These are phyloP conservation scores for Andricus quercusramuli DNA, from an alignment of 2,888 invertebrate species.

Conservation along the genomic window DNA sequence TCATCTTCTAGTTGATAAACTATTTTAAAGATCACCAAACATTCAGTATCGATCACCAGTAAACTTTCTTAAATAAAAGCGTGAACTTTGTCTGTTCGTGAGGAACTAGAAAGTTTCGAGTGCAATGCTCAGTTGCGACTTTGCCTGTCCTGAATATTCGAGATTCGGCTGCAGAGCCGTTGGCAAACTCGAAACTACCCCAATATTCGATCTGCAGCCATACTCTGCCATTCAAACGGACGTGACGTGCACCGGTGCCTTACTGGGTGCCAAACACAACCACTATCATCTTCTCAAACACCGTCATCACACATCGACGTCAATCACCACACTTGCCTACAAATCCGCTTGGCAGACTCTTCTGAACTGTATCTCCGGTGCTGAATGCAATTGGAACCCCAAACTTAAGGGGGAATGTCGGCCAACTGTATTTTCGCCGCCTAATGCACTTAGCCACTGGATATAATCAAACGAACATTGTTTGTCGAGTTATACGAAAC, in stretches of 20 bases:
- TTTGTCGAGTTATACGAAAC: slow-evolving; percentile 61
- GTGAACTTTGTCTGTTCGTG: neutral
- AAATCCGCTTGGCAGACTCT: slow-evolving; percentile 41
- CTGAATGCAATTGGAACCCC: slow-evolving; percentile 38
- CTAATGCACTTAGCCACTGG: slow-evolving; percentile 61
- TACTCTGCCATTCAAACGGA: slow-evolving; percentile 51
- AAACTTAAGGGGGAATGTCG: slow-evolving; percentile 1
- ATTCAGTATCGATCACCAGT: no score
- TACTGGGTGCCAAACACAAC: slow-evolving; percentile 38
- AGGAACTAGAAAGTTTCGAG: slow-evolving; percentile 13
- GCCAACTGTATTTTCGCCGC: slow-evolving; percentile 49
- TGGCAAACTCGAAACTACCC: slow-evolving; percentile 32
- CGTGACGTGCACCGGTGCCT: slow-evolving; percentile 49
- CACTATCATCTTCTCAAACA: slow-evolving; percentile 44
- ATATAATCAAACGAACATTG: slow-evolving; percentile 63
- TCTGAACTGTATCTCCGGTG: slow-evolving; percentile 42
- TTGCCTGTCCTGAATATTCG: slow-evolving; percentile 12
- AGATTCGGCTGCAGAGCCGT: neutral
- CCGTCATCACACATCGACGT: slow-evolving; percentile 27
- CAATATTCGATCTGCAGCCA: slow-evolving; percentile 19
- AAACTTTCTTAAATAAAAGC: no score
- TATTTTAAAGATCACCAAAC: no score
- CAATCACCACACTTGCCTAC: slow-evolving; percentile 37
- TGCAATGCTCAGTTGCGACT: slow-evolving; percentile 11
- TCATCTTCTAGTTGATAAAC: no score